Percentiles rank a stretch among this genome's conserved stretches.
These are phyloP conservation scores for Zaprionus ghesquierei DNA, from an alignment of 1,140 invertebrate genomes.

Conservation along the genomic window DNA sequence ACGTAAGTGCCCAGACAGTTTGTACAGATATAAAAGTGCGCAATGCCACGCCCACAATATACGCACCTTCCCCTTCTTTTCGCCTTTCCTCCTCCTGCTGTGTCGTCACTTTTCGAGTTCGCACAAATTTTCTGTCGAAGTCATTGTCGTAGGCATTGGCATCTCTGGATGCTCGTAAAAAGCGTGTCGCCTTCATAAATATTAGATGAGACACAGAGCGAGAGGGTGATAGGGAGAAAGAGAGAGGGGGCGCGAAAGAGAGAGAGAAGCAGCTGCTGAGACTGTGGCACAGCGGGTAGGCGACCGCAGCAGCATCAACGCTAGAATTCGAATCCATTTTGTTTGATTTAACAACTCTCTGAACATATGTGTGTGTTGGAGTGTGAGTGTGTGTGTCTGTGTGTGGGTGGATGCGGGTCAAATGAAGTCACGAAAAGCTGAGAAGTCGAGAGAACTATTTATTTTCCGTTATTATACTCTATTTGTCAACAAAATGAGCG, in stretches of 20 bases:
- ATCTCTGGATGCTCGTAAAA: constrained; percentile 26
- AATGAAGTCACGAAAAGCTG: constrained; percentile 12
- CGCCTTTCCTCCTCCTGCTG: background rate
- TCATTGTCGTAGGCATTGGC: constrained; percentile 19
- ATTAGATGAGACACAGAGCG: constrained; percentile 27
- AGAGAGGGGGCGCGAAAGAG: background rate
- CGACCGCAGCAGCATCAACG: constrained; percentile 30
- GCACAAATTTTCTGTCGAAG: constrained; percentile 11
- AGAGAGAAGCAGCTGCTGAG: background rate
- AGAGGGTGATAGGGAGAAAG: background rate
- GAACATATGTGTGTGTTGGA: background rate
- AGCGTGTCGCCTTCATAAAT: constrained; percentile 44
- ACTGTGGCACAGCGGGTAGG: background rate
- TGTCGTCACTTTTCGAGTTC: background rate
- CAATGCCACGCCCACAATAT: background rate
- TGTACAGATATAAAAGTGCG: background rate
- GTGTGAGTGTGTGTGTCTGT: background rate
- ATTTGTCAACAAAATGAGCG: constrained; percentile 4
- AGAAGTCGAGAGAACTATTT: constrained; percentile 26
- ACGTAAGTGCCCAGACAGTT: background rate
- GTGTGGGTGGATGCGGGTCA: constrained; percentile 7
- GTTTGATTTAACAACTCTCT: constrained; percentile 35
- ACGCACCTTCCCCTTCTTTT: background rate
- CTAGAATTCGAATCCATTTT: constrained; percentile 33
- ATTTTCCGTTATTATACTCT: constrained; percentile 5